Base-by-base conservation (phyloP, 2,888 invertebrate species). In the Hypomecis atomaria region DNA sequence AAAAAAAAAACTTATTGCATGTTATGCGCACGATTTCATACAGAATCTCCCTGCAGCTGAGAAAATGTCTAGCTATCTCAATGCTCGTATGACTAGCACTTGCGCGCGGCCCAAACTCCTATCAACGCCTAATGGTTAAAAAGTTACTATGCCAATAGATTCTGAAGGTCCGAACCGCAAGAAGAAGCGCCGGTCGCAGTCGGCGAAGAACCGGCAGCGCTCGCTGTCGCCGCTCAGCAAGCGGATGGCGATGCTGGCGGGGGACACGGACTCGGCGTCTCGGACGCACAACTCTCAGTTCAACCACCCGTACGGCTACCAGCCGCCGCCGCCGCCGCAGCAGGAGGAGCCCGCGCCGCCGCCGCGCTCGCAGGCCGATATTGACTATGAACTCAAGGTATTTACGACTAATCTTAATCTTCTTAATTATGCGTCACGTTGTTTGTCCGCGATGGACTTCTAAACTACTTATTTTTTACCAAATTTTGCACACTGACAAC, bases 201-300 rank as follows among this genome's bases (percentile, higher is more conserved):
- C 94, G 0, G 90, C 90, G 77, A 93, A 93, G 78, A 94, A 94
- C 81, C 94, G 95, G 58, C 95, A 96, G 76, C 94, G 95, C 7
- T 97, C 97, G 0, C 87, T 97, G 55, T 97, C 97, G 40, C 97
- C 97, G 0, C 90, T 97, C 38, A 97, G 96, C 87, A 97, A 97
- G 83, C 95, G 97, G 9, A 96, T 97, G 96, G 96, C 96, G 33
- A 93, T 95, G 90, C 93, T 96, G 86, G 48, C 61, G 48, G 90
- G 95, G 60, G 94, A 95, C 52, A 90, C 91, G 0, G 88, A 92
- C 69, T 82, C 86, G 0, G 84, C 87, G 1, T 82, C 90, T 1
- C 82, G 92, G 11, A 93, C 92, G 0, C 94, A 94, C 75, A 94
- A 92, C 86, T 95, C 94, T 6, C 95, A 96, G 78, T 96, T 95